A percentile compares a stretch with the other conserved stretches of the same genome.
These are phyloP conservation scores for Chondrilla cf. caribensis DNA, from an alignment of 37 sponge, comb jelly and placozoan species.

Conservation along the genomic window DNA sequence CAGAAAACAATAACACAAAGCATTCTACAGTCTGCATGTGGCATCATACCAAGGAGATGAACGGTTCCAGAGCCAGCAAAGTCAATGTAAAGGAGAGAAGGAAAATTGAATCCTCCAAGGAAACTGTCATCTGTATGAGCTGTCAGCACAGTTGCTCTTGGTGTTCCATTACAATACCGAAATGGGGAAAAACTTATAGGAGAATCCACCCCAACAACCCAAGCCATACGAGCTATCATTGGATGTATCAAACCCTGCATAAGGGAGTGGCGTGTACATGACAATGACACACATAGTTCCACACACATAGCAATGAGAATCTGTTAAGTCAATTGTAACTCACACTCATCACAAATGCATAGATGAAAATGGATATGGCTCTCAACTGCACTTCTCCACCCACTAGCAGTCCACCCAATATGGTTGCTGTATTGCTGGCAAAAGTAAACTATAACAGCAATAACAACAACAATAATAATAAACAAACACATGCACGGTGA, in stretches of 20 bases:
- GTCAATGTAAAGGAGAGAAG: conserved; percentile 40
- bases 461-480: background rate
- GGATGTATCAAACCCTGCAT: conserved; percentile 73
- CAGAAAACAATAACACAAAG: too few species aligned
- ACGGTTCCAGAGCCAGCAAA: conserved; percentile 88
- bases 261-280: too few species aligned
- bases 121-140: background rate
- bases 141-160: conserved; percentile 8
- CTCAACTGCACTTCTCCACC: conserved; percentile 66
- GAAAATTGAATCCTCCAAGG: background rate
- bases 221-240: conserved; percentile 58
- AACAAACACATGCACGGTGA: background rate
- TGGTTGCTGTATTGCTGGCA: conserved; percentile 88
- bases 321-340: too few species aligned
- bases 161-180: conserved; percentile 65
- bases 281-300: too few species aligned
- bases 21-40: too few species aligned
- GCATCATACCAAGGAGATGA: conserved; percentile 59
- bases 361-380: conserved; percentile 46
- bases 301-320: too few species aligned
- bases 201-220: conserved; percentile 34
- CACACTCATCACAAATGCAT: conserved; percentile 76
- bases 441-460: conserved; percentile 62
- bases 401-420: conserved; percentile 75
- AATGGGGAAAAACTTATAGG: conserved; percentile 52